phyloP scores from a whole-genome alignment of 2,888 invertebrate species.

The Bedellia somnulentella region DNA sequence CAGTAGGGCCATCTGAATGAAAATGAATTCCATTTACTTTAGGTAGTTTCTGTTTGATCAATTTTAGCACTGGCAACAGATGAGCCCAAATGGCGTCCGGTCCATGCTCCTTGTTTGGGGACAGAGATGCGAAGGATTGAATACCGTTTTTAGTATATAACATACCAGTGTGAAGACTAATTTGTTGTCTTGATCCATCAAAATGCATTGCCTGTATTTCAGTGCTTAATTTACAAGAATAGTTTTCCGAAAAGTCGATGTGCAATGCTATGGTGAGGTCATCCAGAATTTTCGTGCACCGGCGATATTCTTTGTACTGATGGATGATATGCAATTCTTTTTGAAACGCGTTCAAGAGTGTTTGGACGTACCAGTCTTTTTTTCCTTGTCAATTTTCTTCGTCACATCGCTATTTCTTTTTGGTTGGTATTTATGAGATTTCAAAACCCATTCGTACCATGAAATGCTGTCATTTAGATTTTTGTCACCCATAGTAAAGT shows the following conservation, averaged over 20 bases:
- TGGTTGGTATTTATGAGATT: background rate
- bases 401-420: background rate
- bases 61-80: slow-evolving; percentile 4
- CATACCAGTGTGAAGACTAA: slow-evolving; percentile 3
- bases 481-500: background rate
- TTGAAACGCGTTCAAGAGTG: too few relatives aligned
- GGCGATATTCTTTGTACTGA: background rate
- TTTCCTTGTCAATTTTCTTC: too few relatives aligned
- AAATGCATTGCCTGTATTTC: slow-evolving; percentile 3
- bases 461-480: background rate
- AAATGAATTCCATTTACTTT: slow-evolving; percentile 1
- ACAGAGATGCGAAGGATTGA: slow-evolving; percentile 1
- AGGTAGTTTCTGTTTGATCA: slow-evolving; percentile 1
- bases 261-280: too few relatives aligned
- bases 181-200: slow-evolving; percentile 1
- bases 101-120: background rate
- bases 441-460: background rate
- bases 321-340: background rate
- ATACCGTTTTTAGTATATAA: background rate
- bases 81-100: slow-evolving; percentile 7
- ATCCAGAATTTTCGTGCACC: background rate
- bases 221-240: background rate
- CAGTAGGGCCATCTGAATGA: slow-evolving; percentile 3
- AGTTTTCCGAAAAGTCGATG: slow-evolving; percentile 3
- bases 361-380: too few relatives aligned